These are phyloP conservation scores for Hemiprocne comata DNA, from an alignment of 2,113 vertebrate species.

Conservation along the genomic window DNA sequence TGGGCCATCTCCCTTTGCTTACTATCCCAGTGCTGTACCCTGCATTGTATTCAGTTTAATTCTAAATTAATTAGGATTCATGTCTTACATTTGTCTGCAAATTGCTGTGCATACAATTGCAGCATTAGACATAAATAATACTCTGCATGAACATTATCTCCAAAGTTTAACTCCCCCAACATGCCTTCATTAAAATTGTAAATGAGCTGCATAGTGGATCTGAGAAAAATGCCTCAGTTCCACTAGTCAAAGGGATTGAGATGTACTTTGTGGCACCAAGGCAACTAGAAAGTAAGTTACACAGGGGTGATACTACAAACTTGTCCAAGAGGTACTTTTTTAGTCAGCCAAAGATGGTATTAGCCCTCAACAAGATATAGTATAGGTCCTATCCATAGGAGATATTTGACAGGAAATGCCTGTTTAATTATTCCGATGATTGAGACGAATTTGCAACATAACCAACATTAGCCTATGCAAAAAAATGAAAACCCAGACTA, in stretches of 20 bases:
- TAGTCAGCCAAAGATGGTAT: not conserved
- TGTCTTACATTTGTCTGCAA: not conserved
- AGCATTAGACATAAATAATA: not conserved
- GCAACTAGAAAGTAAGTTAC: not conserved
- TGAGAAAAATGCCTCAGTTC: not conserved
- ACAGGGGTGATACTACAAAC: not conserved
- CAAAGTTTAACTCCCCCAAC: not conserved
- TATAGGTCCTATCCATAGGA: not conserved
- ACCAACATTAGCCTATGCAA: not conserved
- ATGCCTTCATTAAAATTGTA: not conserved
- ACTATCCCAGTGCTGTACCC: not conserved
- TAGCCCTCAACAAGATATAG: not conserved
- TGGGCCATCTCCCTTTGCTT: not conserved
- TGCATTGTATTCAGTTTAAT: not conserved
- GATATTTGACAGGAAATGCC: not conserved
- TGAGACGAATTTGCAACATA: not conserved
- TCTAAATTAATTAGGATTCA: not conserved
- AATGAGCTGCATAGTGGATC: not conserved
- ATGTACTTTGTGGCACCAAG: not conserved
- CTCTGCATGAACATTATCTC: not conserved
- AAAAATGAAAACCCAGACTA: not conserved
- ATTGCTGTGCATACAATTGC: not conserved
- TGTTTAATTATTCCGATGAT: not conserved
- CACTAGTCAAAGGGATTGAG: not conserved
- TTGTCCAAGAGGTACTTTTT: fast-evolving